A percentile compares a stretch with the other conserved stretches of the same genome.
Evolutionary conservation across 2,797 vertebrate species (phyloP).

Genomic region (Momotus momota): DNA sequence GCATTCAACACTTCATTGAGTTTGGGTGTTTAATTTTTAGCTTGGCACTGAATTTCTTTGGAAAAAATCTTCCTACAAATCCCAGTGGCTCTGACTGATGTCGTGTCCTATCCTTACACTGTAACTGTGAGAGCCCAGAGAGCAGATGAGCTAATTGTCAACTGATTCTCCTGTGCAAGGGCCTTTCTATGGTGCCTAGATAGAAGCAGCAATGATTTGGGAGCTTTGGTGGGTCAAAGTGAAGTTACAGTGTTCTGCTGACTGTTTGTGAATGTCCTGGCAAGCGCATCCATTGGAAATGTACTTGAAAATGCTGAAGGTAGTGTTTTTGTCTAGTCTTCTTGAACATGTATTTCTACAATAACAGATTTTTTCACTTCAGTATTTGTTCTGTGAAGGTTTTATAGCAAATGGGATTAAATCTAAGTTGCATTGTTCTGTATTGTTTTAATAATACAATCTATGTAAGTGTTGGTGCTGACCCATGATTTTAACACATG

Average conservation of each 20-base stretch:
- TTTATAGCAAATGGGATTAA: not conserved
- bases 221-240: not conserved
- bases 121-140: not conserved
- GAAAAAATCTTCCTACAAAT: not conserved
- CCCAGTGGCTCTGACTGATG: not conserved
- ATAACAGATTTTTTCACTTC: not conserved
- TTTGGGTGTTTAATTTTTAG: not conserved
- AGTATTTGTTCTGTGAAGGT: not conserved
- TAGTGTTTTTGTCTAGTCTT: not conserved
- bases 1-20: not conserved
- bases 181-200: not conserved
- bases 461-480: not conserved
- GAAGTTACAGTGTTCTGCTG: not conserved
- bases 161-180: not conserved
- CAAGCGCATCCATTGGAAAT: not conserved
- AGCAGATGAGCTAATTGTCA: slow-evolving; percentile 16
- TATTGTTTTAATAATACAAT: not conserved
- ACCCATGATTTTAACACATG: not conserved
- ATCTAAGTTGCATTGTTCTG: not conserved
- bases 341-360: not conserved
- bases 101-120: not conserved
- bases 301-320: not conserved
- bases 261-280: not conserved
- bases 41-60: not conserved
- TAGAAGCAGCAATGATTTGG: not conserved